phyloP scores from a whole-genome alignment of 1,140 invertebrate species.

The Caenorhabditis latens region DNA sequence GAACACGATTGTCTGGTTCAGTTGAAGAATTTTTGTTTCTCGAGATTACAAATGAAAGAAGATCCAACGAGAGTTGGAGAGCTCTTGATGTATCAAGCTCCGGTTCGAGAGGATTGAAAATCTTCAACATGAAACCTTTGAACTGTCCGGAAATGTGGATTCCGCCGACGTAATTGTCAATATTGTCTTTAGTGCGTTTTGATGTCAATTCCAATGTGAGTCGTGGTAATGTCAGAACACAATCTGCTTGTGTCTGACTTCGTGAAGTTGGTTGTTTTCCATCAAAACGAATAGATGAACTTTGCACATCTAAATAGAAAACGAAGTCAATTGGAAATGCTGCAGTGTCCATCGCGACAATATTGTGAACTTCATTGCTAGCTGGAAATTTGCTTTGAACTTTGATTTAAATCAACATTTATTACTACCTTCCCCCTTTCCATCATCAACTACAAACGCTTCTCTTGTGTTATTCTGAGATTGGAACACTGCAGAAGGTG shows the following conservation, averaged over 20 bases:
- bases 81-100: conserved; percentile 58
- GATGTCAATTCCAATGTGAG: conserved; percentile 83
- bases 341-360: conserved; percentile 79
- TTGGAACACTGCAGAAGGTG: conserved; percentile 23
- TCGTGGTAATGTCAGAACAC: conserved; percentile 93
- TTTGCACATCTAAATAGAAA: conserved; percentile 97
- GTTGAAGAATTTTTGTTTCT: conserved; percentile 70
- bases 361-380: conserved; percentile 55
- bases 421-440: conserved; percentile 56
- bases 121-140: conserved; percentile 71
- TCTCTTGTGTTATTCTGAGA: conserved; percentile 9
- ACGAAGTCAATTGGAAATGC: conserved; percentile 98
- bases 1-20: conserved; percentile 67
- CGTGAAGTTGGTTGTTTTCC: conserved; percentile 67
- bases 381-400: not conserved
- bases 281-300: conserved; percentile 90
- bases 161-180: conserved; percentile 69
- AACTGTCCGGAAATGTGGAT: conserved; percentile 74
- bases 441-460: conserved; percentile 2
- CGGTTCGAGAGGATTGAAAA: conserved; percentile 68
- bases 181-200: conserved; percentile 74
- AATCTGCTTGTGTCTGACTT: conserved; percentile 81
- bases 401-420: not conserved
- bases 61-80: conserved; percentile 71
- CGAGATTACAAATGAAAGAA: conserved; percentile 72